Percentiles rank a stretch among this genome's conserved stretches.
Conservation (phyloP, 2,113 vertebrate genomes). For the Hippopotamus amphibius region DNA sequence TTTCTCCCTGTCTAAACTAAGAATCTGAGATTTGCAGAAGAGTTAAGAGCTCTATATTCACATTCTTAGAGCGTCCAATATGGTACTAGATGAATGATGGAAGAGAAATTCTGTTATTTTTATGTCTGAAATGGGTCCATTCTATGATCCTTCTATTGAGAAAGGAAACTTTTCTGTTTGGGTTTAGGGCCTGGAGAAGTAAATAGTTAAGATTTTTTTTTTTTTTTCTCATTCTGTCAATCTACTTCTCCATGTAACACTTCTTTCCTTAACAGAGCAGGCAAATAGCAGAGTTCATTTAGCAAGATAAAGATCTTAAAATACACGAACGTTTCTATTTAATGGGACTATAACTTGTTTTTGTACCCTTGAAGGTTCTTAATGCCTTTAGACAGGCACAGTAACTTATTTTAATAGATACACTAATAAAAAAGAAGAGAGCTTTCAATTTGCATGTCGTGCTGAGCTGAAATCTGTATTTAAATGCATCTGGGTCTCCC, state of each 20-base stretch:
- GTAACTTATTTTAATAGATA: constrained; percentile 57
- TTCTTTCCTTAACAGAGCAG: neutral
- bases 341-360: constrained; percentile 45
- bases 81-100: neutral
- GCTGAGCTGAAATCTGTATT: constrained; percentile 16
- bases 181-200: neutral
- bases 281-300: neutral
- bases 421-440: constrained; percentile 59
- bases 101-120: neutral
- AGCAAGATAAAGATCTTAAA: neutral
- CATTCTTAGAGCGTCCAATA: neutral
- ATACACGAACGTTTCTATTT: neutral
- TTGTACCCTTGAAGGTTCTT: neutral
- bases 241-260: neutral
- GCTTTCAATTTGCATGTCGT: neutral
- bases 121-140: neutral
- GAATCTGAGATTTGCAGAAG: neutral
- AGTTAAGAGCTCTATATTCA: neutral
- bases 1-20: neutral
- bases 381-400: constrained; percentile 10
- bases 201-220: neutral
- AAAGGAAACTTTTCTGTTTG: neutral
- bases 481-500: constrained; percentile 21
- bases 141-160: neutral
- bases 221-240: neutral